Evolutionary conservation across 2,113 vertebrate genomes (phyloP), one percentile per base, ranked within the genome.

Genomic region (Engraulis encrasicolus): DNA sequence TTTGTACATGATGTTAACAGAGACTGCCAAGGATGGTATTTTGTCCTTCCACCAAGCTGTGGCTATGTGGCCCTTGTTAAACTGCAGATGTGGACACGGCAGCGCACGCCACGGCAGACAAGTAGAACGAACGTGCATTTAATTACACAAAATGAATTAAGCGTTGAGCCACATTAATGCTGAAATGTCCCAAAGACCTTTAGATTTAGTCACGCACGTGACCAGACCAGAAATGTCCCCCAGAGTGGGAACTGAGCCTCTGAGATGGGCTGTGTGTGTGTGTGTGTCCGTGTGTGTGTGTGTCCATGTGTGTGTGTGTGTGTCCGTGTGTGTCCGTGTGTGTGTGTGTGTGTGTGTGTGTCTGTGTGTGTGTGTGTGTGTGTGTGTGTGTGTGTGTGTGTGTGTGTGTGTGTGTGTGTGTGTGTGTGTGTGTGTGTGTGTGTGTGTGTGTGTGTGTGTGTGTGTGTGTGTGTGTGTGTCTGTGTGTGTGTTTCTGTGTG

Each of bases 341-440:
- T 82, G 19, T 82, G 52, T 37, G 7, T 82, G 52, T 66, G 34
- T 66, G 23, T 74, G 50, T 58, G 80, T 58, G 50, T 18, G 50
- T 14, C 23, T 38, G 50, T n/a, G 80, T 61, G 80, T 6, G 52
- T n/a, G n/a, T n/a, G n/a, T n/a, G n/a, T n/a, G n/a, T n/a, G n/a
- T n/a, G n/a, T n/a, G n/a, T n/a, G n/a, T n/a, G n/a, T n/a, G n/a
- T n/a, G n/a, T n/a, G n/a, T n/a, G n/a, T n/a, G n/a, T n/a, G n/a
- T n/a, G n/a, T n/a, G n/a, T n/a, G n/a, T n/a, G n/a, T n/a, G n/a
- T n/a, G n/a, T n/a, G n/a, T n/a, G n/a, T n/a, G n/a, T n/a, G n/a
- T n/a, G n/a, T n/a, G n/a, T n/a, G n/a, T n/a, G n/a, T n/a, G n/a
- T n/a, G n/a, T n/a, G n/a, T n/a, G n/a, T n/a, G n/a, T n/a, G n/a